These are phyloP conservation scores for Vireo griseus DNA, from an alignment of 2,797 vertebrate species.

Conservation along the genomic window DNA sequence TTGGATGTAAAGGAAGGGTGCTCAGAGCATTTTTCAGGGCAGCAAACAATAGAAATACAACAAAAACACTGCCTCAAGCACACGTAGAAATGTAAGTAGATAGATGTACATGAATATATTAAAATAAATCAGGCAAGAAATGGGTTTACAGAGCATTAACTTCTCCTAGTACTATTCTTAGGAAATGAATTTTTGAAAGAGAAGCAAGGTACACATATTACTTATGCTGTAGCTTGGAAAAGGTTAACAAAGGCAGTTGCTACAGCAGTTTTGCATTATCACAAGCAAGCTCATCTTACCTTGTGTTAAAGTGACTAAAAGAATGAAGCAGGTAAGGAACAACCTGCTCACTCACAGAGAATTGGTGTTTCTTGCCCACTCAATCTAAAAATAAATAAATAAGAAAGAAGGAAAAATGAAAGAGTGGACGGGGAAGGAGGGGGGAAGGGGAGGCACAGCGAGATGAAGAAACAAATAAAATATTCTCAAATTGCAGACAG, in stretches of 20 bases:
- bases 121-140: background rate
- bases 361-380: background rate
- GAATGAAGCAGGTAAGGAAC: background rate
- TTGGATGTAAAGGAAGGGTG: background rate
- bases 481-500: background rate
- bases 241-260: background rate
- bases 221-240: background rate
- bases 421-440: fast-evolving
- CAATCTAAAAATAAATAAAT: background rate
- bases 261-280: background rate
- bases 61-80: background rate
- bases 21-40: background rate
- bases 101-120: background rate
- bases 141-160: background rate
- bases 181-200: background rate
- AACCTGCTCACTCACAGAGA: background rate
- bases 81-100: background rate
- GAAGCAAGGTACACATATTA: background rate
- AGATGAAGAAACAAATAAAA: background rate
- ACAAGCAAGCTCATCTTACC: background rate
- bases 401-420: background rate
- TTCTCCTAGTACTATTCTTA: background rate
- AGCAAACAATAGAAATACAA: background rate
- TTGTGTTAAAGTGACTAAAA: background rate
- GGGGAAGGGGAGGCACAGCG: fast-evolving